These are phyloP conservation scores for Tachina fera DNA, from an alignment of 2,888 invertebrate species.

Conservation along the genomic window DNA sequence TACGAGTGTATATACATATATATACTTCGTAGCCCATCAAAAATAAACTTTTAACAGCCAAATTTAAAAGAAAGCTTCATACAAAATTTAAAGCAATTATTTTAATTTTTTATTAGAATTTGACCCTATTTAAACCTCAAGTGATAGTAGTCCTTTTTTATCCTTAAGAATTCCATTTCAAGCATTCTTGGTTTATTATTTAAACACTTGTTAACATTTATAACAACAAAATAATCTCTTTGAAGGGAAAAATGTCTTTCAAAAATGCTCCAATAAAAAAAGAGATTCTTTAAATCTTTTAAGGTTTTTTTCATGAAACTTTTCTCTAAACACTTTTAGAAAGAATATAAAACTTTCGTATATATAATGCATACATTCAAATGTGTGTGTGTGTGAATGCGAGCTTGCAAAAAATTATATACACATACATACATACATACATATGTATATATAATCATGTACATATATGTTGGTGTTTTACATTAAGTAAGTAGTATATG, in stretches of 20 bases:
- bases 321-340: constrained; percentile 51
- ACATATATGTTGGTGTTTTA: constrained; percentile 12
- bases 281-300: constrained; percentile 52
- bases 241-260: constrained; percentile 50
- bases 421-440: neutral
- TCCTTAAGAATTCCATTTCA: constrained; percentile 25
- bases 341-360: constrained; percentile 43
- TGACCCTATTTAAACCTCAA: constrained; percentile 42
- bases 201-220: constrained; percentile 57
- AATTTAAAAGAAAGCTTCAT: neutral
- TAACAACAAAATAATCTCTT: constrained; percentile 50
- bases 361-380: neutral
- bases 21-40: neutral
- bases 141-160: neutral
- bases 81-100: constrained; percentile 34
- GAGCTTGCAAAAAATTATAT: neutral
- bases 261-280: constrained; percentile 38
- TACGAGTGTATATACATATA: neutral
- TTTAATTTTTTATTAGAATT: constrained; percentile 22
- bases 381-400: neutral
- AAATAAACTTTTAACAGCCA: neutral
- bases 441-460: neutral
- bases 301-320: constrained; percentile 27
- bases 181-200: constrained; percentile 48
- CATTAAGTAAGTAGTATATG: constrained; percentile 29